phyloP scores from a whole-genome alignment of 1,140 invertebrate species.

The Samia ricini region DNA sequence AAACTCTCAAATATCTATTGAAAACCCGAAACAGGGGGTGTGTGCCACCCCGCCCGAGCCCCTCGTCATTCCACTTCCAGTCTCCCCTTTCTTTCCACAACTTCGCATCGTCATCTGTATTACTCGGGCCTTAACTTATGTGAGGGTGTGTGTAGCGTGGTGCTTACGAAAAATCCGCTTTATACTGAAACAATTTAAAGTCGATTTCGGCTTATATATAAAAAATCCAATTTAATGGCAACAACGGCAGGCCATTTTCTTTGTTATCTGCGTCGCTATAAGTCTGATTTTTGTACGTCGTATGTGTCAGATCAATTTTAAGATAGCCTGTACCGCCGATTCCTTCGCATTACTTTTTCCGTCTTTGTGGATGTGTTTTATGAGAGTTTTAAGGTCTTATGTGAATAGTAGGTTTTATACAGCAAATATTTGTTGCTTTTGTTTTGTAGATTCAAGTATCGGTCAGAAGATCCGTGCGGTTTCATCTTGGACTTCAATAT shows the following conservation, averaged over 20 bases:
- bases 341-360: constrained; percentile 76
- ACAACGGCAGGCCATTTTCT: constrained; percentile 33
- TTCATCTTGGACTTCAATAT: not conserved
- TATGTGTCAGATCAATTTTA: constrained; percentile 61
- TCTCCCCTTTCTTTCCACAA: constrained; percentile 74
- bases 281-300: constrained; percentile 26
- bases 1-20: constrained; percentile 73
- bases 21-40: constrained; percentile 73
- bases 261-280: constrained; percentile 22
- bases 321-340: constrained; percentile 75
- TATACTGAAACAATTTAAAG: constrained; percentile 13
- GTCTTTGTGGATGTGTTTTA: constrained; percentile 75
- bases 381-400: constrained; percentile 70
- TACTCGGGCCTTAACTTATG: constrained; percentile 75
- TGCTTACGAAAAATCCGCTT: constrained; percentile 29
- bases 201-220: constrained; percentile 23
- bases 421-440: constrained; percentile 44
- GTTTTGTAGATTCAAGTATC: constrained; percentile 13
- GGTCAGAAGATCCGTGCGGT: not conserved
- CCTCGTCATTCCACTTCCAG: constrained; percentile 62
- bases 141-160: constrained; percentile 48
- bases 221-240: constrained; percentile 67
- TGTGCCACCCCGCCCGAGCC: constrained; percentile 32
- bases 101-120: constrained; percentile 74
- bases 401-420: constrained; percentile 48